Conservation (phyloP, 2,888 invertebrate species). For the Scrobipalpa costella region DNA sequence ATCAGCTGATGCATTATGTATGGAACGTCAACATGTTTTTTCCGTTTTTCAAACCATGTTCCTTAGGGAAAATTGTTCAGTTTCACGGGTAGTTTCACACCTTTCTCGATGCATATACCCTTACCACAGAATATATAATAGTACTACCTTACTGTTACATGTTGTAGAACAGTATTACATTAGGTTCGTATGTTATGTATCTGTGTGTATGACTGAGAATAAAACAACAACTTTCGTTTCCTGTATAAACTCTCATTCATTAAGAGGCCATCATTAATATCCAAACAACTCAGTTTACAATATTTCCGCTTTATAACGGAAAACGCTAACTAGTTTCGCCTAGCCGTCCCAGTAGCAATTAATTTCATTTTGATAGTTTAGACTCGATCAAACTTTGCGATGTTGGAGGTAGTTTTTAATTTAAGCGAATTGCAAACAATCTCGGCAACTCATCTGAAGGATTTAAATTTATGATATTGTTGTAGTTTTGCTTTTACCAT, state of each 20-base stretch:
- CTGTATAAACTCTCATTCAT: too few species aligned
- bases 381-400: conserved; percentile 55
- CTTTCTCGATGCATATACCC: too few species aligned
- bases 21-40: too few species aligned
- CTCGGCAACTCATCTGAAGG: conserved; percentile 30
- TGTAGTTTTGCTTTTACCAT: not conserved
- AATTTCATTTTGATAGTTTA: conserved; percentile 58
- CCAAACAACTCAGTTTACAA: conserved; percentile 9
- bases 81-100: too few species aligned
- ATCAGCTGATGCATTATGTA: too few species aligned
- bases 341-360: conserved; percentile 39
- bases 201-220: not conserved
- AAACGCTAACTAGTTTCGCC: conserved; percentile 15
- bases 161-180: too few species aligned
- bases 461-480: conserved; percentile 28
- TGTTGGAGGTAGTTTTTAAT: conserved; percentile 43
- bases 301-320: conserved; percentile 3
- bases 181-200: too few species aligned
- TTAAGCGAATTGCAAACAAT: conserved; percentile 27
- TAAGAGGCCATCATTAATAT: not conserved
- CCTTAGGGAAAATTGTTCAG: too few species aligned
- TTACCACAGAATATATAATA: too few species aligned
- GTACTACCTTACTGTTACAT: too few species aligned
- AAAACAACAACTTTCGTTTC: too few species aligned
- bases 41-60: too few species aligned